Evolutionary conservation across 2,888 invertebrate species (phyloP).

Genomic region (Chrysolina haemoptera): DNA sequence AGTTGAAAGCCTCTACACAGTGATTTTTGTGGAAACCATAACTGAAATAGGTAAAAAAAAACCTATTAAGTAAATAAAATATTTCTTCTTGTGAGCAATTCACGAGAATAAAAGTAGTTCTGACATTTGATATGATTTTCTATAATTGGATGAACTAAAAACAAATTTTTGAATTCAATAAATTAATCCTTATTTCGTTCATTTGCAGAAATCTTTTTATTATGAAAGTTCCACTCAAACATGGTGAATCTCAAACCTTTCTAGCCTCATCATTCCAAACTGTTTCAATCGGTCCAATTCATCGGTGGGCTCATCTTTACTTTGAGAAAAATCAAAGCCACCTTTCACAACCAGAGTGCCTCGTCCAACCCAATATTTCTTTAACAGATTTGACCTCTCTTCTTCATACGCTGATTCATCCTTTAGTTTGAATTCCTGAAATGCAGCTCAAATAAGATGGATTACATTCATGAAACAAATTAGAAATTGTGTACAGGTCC

Average conservation of each 20-base stretch:
- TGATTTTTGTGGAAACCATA: slow-evolving; percentile 84
- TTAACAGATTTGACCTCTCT: slow-evolving; percentile 78
- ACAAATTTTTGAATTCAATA: too few relatives aligned
- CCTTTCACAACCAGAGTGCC: slow-evolving; percentile 84
- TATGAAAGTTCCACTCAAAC: too few relatives aligned
- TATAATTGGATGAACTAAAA: too few relatives aligned
- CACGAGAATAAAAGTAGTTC: too few relatives aligned
- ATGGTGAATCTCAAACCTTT: slow-evolving; percentile 72
- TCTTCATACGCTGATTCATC: slow-evolving; percentile 73
- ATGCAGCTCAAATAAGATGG: slow-evolving; percentile 21
- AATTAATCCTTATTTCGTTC: too few relatives aligned
- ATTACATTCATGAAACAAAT: neutral
- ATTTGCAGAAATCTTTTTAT: too few relatives aligned
- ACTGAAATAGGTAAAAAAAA: slow-evolving; percentile 68
- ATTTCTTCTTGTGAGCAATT: too few relatives aligned
- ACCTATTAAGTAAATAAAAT: too few relatives aligned
- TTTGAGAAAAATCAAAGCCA: slow-evolving; percentile 78
- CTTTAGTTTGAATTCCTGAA: slow-evolving; percentile 71
- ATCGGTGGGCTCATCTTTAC: slow-evolving; percentile 73
- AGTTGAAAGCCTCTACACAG: slow-evolving; percentile 81
- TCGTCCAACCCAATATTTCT: slow-evolving; percentile 84
- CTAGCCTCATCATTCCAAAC: slow-evolving; percentile 81
- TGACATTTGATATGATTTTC: too few relatives aligned
- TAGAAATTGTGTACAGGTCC: slow-evolving; percentile 75
- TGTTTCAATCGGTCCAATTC: slow-evolving; percentile 78